Base-by-base conservation (phyloP, 2,888 invertebrate genomes). In the Tipula unca region DNA sequence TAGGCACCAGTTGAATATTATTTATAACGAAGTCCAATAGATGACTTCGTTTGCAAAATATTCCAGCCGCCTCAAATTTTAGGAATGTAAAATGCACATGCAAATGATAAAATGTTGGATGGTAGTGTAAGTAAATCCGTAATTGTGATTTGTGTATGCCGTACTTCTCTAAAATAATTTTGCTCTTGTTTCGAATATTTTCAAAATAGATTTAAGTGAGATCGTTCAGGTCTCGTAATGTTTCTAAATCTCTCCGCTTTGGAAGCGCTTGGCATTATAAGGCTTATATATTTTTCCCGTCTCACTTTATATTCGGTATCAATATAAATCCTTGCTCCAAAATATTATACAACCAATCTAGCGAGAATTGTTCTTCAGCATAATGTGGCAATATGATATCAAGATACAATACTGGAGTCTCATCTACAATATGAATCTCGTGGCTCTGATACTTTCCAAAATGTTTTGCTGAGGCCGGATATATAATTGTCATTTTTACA, bases 311-410 rank as follows among this genome's bases (percentile, higher is more conserved):
- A 91, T 99, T 99, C 0, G 98, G 98, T 0, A 98, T 89, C 14
- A 99, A 90, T 14, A 99, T 92, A 89, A 99, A 99, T 0, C 99
- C 98, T 87, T 91, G 94, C 83, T 93, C 96, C 85, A 99, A 90
- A 87, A 99, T 97, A 90, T 99, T 99, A 90, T 97, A 96, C 0
- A 99, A 96, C 99, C 99, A 99, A 97, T 98, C 94, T 86, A 97
- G 91, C 88, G 94, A 94, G 88, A 97, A 95, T 88, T 95, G 94
- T 86, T 94, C 94, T 84, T 93, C 92, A 82, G 93, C 91, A 85
- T 99, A 92, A 90, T 94, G 93, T 0, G 97, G 97, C 86, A 96
- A 90, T 0, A 97, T 97, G 32, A 97, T 92, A 29, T 93, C 93
- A 87, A 94, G 89, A 89, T 99, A 99, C 85, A 97, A 91, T 32